phyloP scores from a whole-genome alignment of 2,888 invertebrate species.

The Malthinus seriepunctatus region DNA sequence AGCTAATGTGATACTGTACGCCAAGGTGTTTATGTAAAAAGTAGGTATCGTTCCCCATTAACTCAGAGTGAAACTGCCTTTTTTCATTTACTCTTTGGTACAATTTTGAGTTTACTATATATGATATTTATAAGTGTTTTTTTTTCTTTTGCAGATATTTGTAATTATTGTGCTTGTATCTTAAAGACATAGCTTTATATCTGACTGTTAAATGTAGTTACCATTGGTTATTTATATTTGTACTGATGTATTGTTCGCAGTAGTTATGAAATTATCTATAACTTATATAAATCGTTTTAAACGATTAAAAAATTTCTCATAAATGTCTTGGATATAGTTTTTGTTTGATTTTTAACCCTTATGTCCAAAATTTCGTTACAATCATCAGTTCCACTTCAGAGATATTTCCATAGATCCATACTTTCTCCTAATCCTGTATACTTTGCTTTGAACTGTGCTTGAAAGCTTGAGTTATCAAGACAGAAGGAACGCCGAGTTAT shows the following conservation, averaged over 20 bases:
- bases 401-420: too few relatives aligned
- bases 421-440: too few relatives aligned
- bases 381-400: too few relatives aligned
- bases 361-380: background rate
- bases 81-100: constrained; percentile 13
- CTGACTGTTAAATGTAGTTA: constrained; percentile 39
- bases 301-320: constrained; percentile 21
- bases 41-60: background rate
- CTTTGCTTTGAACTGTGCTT: too few relatives aligned
- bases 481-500: too few relatives aligned
- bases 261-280: constrained; percentile 12
- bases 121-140: constrained; percentile 14
- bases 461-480: too few relatives aligned
- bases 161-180: constrained; percentile 23
- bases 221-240: constrained; percentile 37
- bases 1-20: constrained; percentile 36
- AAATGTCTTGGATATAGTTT: constrained; percentile 20
- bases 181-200: constrained; percentile 30
- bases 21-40: constrained; percentile 15
- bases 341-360: background rate
- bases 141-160: constrained; percentile 16
- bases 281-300: too few relatives aligned
- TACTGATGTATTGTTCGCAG: constrained; percentile 35
- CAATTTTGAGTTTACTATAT: constrained; percentile 22
- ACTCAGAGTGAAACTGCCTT: background rate